Conservation (phyloP, 2,113 vertebrate genomes). For the Salvator merianae region DNA sequence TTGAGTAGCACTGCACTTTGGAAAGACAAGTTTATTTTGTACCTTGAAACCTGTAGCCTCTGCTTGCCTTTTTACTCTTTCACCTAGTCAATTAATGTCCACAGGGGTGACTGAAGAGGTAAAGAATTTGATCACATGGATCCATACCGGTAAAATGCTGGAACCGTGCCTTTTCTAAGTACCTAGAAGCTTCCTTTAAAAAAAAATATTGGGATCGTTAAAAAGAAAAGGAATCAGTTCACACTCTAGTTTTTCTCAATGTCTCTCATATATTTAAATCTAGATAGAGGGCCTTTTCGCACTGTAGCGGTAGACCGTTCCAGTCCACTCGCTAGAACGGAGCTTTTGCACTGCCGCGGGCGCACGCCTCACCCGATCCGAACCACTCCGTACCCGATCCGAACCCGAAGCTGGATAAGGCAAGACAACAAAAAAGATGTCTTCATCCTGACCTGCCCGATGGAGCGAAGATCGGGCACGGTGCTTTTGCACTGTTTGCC, state of each 20-base stretch:
- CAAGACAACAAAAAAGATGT: too few relatives aligned
- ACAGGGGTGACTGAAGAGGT: conserved; percentile 52
- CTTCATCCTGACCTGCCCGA: too few relatives aligned
- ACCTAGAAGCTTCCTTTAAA: neutral
- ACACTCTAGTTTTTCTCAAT: conserved; percentile 41
- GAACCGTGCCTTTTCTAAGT: conserved; percentile 44
- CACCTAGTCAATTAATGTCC: conserved; percentile 42
- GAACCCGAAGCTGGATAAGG: too few relatives aligned
- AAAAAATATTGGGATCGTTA: conserved; percentile 49
- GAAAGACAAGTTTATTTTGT: conserved; percentile 70
- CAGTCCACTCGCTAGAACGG: too few relatives aligned
- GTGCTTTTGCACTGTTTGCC: too few relatives aligned
- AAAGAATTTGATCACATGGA: conserved; percentile 41
- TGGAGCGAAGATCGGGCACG: too few relatives aligned
- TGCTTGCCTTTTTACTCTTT: conserved; percentile 65
- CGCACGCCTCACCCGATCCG: too few relatives aligned
- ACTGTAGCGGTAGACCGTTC: too few relatives aligned
- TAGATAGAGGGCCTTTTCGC: too few relatives aligned
- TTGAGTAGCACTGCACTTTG: conserved; percentile 62
- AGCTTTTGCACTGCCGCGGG: too few relatives aligned
- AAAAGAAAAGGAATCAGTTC: conserved; percentile 55
- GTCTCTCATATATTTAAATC: too few relatives aligned
- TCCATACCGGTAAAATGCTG: conserved; percentile 19
- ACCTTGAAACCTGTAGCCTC: conserved; percentile 59
- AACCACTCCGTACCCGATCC: too few relatives aligned